phyloP scores from a whole-genome alignment of 2,113 vertebrate genomes.

The Spilogale gracilis region DNA sequence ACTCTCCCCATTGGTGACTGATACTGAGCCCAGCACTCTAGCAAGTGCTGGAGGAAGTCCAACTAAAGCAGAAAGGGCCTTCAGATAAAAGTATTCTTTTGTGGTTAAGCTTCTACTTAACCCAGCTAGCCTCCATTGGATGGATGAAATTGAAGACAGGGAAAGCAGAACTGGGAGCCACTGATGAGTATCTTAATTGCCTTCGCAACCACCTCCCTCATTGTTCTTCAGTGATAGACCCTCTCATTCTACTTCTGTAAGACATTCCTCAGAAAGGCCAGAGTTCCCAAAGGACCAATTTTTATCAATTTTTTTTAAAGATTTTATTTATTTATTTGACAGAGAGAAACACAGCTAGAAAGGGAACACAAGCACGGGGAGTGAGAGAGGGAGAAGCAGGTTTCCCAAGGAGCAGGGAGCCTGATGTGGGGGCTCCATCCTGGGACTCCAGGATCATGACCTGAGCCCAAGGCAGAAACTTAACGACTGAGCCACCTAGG shows the following conservation, averaged over 20 bases:
- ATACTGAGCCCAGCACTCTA: neutral
- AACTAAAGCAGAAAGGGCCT: neutral
- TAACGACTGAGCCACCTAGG: no score
- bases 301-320: no score
- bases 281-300: neutral
- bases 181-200: neutral
- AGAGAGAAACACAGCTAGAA: no score
- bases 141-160: neutral
- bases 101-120: neutral
- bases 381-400: no score
- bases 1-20: neutral
- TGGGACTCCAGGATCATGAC: no score
- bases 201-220: neutral
- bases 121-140: neutral
- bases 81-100: neutral
- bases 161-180: neutral
- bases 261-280: neutral
- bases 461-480: no score
- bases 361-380: no score
- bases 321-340: no score
- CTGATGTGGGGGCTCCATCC: no score
- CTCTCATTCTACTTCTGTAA: neutral
- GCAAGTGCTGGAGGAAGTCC: neutral
- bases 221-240: neutral
- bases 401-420: no score